These are phyloP conservation scores for Tupiocoris notatus DNA, from an alignment of 2,888 invertebrate genomes.

Conservation along the genomic window DNA sequence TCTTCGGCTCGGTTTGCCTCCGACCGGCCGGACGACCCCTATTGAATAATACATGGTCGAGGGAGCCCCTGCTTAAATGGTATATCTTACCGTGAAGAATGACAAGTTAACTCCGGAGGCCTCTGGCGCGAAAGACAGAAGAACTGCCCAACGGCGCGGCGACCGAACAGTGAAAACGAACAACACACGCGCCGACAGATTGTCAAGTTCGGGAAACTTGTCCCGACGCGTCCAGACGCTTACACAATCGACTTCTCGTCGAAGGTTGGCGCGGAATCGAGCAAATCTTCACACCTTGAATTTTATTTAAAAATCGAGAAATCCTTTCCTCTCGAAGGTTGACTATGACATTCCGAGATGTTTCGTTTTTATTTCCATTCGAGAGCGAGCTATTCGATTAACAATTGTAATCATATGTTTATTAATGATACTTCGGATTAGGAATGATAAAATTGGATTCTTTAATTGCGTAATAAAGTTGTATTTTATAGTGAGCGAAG, in stretches of 20 bases:
- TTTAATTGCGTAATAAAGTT: too few species aligned
- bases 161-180: not conserved
- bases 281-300: not conserved
- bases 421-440: too few species aligned
- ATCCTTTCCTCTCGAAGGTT: too few species aligned
- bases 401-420: too few species aligned
- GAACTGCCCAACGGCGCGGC: not conserved
- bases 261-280: not conserved
- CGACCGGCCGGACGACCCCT: constrained; percentile 8
- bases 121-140: not conserved
- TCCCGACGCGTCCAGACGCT: not conserved
- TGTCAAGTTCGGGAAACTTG: constrained; percentile 36
- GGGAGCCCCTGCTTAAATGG: constrained; percentile 34
- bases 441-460: too few species aligned
- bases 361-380: too few species aligned
- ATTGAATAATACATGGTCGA: constrained; percentile 30
- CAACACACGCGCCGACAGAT: constrained; percentile 43
- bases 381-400: too few species aligned
- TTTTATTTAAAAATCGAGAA: too few species aligned
- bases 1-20: constrained; percentile 25
- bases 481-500: too few species aligned
- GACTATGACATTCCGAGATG: too few species aligned
- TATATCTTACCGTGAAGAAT: constrained; percentile 43
- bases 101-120: constrained; percentile 38
- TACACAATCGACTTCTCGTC: not conserved